phyloP scores from a whole-genome alignment of 2,797 vertebrate genomes.

The Danio aesculapii region DNA sequence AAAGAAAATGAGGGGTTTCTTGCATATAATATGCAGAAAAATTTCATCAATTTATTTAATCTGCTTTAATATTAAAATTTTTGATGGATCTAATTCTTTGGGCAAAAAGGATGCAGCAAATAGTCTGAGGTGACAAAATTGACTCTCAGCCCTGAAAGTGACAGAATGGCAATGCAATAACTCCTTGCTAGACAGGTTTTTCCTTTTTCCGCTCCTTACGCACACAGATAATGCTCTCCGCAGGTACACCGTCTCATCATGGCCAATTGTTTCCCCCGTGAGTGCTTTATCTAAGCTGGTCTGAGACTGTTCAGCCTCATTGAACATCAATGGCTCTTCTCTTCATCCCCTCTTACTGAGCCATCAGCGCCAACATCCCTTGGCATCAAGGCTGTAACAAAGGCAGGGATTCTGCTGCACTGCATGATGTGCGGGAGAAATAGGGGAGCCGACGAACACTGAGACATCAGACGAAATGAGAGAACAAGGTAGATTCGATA shows the following conservation, averaged over 20 bases:
- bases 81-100: not conserved
- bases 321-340: slow-evolving; percentile 63
- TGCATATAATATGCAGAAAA: not conserved
- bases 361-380: slow-evolving; percentile 44
- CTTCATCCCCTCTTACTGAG: slow-evolving; percentile 56
- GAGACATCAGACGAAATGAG: slow-evolving; percentile 25
- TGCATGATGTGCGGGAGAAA: slow-evolving; percentile 16
- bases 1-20: not conserved
- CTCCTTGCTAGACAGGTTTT: slow-evolving; percentile 50
- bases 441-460: not conserved
- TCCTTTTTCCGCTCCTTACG: slow-evolving; percentile 39
- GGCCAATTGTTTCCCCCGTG: slow-evolving; percentile 63
- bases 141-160: slow-evolving; percentile 39
- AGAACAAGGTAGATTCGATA: slow-evolving; percentile 20
- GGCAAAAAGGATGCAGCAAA: slow-evolving; percentile 2
- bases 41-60: not conserved
- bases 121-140: slow-evolving; percentile 30
- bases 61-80: slow-evolving; percentile 11
- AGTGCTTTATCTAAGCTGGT: slow-evolving; percentile 59
- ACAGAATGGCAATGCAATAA: slow-evolving; percentile 52
- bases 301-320: slow-evolving; percentile 65
- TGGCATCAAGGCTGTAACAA: slow-evolving; percentile 52
- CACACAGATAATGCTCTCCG: slow-evolving; percentile 58
- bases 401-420: slow-evolving; percentile 38
- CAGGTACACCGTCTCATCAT: slow-evolving; percentile 58